Evolutionary conservation across 1,140 invertebrate species (phyloP), one percentile per base, ranked within the genome.

Genomic region (Papilio polytes): DNA sequence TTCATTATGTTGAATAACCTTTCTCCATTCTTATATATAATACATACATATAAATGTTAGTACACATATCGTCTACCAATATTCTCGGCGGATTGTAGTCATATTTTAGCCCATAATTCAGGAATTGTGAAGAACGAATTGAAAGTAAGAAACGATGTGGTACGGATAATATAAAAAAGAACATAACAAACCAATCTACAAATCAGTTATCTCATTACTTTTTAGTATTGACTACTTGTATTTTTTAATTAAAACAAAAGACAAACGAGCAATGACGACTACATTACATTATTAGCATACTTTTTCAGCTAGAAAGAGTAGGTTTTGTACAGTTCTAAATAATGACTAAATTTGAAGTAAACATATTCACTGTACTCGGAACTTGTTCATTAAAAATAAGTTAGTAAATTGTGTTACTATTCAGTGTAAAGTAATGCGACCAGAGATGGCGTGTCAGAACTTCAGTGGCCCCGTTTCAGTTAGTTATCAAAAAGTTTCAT

Each of bases 401-500:
- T 18, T 20, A 20, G n/a, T 9, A 56, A 56, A 56, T 51, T 51
- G 6, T n/a, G n/a, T 56, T 18, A 83, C 85, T 63, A 63, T 13
- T 26, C 31, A 31, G 26, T 15, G 63, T 36, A 80, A 81, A 73
- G 70, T 76, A 76, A 87, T 85, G 85, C 89, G 85, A 90, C 91
- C 87, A 92, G 90, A 91, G 89, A 92, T 89, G 88, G 88, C 89
- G 83, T 84, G 80, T 78, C 81, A 85, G 89, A 89, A 79, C 88
- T 90, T 88, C 79, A 88, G 84, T 89, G 87, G 78, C 87, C 80
- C 80, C 86, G 86, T 92, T 90, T 79, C 82, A 86, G 86, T 89
- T 90, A 89, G 89, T 89, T 92, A 89, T 89, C 87, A 89, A 92
- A 93, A 94, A 92, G 85, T 91, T 92, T 93, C 87, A 90, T 90